Conservation (phyloP, 2,113 vertebrate genomes). For the Neofelis nebulosa region DNA sequence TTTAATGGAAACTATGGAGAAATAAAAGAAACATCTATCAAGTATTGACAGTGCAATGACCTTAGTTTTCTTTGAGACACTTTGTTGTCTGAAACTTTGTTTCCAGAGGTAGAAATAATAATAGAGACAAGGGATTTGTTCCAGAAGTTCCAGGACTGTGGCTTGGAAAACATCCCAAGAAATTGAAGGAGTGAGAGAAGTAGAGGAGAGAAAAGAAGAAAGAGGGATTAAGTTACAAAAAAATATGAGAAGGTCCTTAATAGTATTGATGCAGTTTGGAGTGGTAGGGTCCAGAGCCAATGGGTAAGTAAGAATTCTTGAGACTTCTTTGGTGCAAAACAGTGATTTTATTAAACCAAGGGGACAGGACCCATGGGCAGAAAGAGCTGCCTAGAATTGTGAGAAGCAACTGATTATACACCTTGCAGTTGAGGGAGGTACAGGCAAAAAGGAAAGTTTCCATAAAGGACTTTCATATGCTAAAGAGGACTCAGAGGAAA, state of each 20-base stretch:
- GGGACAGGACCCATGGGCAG: no score
- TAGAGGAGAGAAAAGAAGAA: neutral
- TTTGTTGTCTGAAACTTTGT: neutral
- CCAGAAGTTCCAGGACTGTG: neutral
- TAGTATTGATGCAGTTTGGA: no score
- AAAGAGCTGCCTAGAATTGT: no score
- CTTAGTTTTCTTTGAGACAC: neutral
- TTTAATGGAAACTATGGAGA: neutral
- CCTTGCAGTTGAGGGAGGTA: no score
- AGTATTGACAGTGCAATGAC: neutral
- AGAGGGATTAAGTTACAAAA: neutral
- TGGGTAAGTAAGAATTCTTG: no score
- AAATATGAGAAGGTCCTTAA: neutral
- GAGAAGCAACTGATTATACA: no score
- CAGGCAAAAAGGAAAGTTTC: no score
- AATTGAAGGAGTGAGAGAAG: neutral
- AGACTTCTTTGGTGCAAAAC: no score
- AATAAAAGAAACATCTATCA: neutral
- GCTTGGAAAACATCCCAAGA: neutral
- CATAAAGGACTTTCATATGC: no score
- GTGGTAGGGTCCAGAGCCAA: no score
- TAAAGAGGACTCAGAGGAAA: no score
- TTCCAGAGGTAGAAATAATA: neutral
- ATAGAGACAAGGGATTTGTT: neutral
- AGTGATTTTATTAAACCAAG: no score